Base-by-base conservation (phyloP, 2,888 invertebrate genomes). In the Dicyrtoma fusca region DNA sequence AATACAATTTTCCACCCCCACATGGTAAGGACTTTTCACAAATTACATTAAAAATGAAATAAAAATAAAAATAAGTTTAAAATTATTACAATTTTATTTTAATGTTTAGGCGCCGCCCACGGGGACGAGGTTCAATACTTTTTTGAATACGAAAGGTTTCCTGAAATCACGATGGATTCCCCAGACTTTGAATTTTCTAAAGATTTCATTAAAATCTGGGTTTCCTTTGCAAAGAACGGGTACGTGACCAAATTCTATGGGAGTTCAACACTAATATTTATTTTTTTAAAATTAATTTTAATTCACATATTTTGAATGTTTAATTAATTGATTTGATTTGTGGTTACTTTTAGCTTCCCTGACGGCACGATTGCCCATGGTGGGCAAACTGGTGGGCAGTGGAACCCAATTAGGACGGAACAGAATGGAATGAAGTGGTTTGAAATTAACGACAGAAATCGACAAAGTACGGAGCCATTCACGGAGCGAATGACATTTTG, bases 51-150 rank as follows among this genome's bases (percentile, higher is more conserved):
- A 34, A 34, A 34, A 8, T n/a, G 34, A 3, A 5, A 34, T 34
- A 34, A 34, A 34, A 3, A 5, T 3, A 34, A 8, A 34, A 3
- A 34, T 34, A 34, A 3, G 8, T 34, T 34, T 34, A 8, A 34
- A 8, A 34, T 5, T 17, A 17, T 17, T 17, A 53, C 3, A 21
- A 17, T 2, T 17, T 53, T 17, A 17, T 49, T 53, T 17, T 10
- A 53, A 21, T 53, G 19, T 21, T 17, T 25, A 70, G 70, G 63
- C 1, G 51, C 25, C 8, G 23, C 45, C 1, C 72, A 72, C 47
- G 72, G 62, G 10, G 72, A 72, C 19, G 72, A 72, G 26, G 49
- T 72, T 19, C 72, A 72, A 17, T 72, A 57, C 42, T 3, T 72
- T 6, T 72, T 66, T 49, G 13, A 34, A 14, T 66, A 65, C 14